Conservation (phyloP, 2,888 invertebrate species). For the Volucella bombylans region DNA sequence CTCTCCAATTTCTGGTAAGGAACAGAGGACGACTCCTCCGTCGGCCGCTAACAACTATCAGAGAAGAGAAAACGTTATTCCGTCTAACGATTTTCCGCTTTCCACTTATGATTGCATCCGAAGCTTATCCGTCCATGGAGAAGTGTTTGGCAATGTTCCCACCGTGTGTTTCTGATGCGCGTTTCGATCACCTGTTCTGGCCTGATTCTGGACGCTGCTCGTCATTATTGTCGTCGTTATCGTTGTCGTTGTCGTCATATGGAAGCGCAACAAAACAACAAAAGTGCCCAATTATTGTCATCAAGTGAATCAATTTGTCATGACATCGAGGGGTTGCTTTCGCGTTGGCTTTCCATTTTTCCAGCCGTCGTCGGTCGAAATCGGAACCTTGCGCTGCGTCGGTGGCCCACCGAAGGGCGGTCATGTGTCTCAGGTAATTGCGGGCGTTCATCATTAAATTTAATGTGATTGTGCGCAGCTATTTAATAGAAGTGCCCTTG, state of each 20-base stretch:
- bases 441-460: slow-evolving; percentile 62
- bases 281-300: slow-evolving; percentile 71
- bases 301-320: slow-evolving; percentile 73
- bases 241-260: slow-evolving; percentile 34
- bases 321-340: slow-evolving; percentile 70
- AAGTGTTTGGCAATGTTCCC: slow-evolving; percentile 40
- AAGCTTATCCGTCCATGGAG: slow-evolving; percentile 24
- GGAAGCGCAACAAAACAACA: slow-evolving; percentile 63
- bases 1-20: background rate
- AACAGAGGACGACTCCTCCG: slow-evolving; percentile 24
- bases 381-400: slow-evolving; percentile 40
- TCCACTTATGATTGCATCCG: slow-evolving; percentile 36
- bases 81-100: slow-evolving; percentile 49
- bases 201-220: slow-evolving; percentile 13
- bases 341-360: background rate
- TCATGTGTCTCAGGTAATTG: slow-evolving; percentile 71
- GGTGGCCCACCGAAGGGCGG: slow-evolving; percentile 59
- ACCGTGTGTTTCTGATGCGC: slow-evolving; percentile 24
- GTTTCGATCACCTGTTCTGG: slow-evolving; percentile 54
- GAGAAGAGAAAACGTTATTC: slow-evolving; percentile 21
- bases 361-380: background rate
- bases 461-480: slow-evolving; percentile 62
- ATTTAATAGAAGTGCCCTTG: slow-evolving; percentile 51
- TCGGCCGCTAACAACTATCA: background rate
- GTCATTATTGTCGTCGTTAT: slow-evolving; percentile 30